These are phyloP conservation scores for Pangasianodon gigas DNA, from an alignment of 2,113 vertebrate species.

Conservation along the genomic window DNA sequence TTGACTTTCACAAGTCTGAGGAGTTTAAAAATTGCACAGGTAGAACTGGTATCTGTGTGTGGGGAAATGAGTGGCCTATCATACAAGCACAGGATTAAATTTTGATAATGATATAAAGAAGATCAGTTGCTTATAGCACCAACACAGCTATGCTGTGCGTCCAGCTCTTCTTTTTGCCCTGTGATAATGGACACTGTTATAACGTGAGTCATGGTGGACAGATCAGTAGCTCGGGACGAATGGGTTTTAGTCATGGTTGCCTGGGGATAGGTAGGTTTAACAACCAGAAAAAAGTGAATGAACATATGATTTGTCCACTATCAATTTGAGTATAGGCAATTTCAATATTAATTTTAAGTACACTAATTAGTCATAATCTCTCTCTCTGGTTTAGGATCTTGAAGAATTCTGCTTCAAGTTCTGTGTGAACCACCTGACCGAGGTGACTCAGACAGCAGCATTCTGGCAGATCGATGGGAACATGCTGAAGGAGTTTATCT, in stretches of 20 bases:
- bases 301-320: background rate
- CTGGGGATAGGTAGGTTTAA: background rate
- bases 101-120: background rate
- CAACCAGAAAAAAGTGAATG: background rate
- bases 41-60: background rate
- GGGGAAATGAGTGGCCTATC: background rate
- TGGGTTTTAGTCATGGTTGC: background rate
- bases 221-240: background rate
- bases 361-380: background rate
- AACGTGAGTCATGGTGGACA: background rate
- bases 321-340: background rate
- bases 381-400: conserved; percentile 80
- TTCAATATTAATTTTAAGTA: background rate
- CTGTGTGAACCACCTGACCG: conserved; percentile 96
- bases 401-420: conserved; percentile 99
- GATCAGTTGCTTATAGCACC: background rate
- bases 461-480: conserved; percentile 96
- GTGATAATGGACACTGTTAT: background rate
- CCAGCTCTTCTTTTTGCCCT: background rate
- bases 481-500: conserved; percentile 96
- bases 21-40: background rate
- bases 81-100: background rate
- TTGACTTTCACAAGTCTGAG: background rate
- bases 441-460: conserved; percentile 91
- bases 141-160: background rate